Conservation (phyloP, 2,797 vertebrate species). For the Pangasius macronema region DNA sequence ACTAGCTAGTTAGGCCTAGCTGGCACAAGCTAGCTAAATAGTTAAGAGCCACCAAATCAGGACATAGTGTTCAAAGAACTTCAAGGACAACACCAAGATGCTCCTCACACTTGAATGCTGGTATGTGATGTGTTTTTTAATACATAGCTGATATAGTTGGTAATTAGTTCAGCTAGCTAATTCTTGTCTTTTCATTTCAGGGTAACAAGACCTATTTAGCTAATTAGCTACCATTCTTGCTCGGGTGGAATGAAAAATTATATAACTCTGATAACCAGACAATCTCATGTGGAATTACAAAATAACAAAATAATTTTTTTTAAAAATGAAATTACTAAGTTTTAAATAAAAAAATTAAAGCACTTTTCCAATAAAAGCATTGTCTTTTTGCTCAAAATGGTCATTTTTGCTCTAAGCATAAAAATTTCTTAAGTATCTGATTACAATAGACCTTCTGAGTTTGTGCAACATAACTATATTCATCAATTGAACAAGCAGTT, state of each 20-base stretch:
- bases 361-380: background rate
- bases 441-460: background rate
- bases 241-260: too few relatives aligned
- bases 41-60: background rate
- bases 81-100: too few relatives aligned
- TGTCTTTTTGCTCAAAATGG: background rate
- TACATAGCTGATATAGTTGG: background rate
- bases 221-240: background rate
- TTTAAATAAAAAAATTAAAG: background rate
- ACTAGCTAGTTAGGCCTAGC: background rate
- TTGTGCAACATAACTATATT: background rate
- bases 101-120: too few relatives aligned
- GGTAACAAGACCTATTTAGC: background rate
- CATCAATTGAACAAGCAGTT: background rate
- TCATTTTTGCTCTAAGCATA: background rate
- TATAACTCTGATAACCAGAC: background rate
- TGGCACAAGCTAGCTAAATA: background rate
- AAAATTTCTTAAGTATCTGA: background rate
- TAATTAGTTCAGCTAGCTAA: background rate
- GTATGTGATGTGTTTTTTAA: too few relatives aligned
- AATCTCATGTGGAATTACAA: background rate
- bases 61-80: too few relatives aligned
- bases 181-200: background rate
- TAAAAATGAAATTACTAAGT: background rate
- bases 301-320: background rate